These are phyloP conservation scores for Malurus leucopterus DNA, from an alignment of 2,797 vertebrate genomes.

Conservation along the genomic window DNA sequence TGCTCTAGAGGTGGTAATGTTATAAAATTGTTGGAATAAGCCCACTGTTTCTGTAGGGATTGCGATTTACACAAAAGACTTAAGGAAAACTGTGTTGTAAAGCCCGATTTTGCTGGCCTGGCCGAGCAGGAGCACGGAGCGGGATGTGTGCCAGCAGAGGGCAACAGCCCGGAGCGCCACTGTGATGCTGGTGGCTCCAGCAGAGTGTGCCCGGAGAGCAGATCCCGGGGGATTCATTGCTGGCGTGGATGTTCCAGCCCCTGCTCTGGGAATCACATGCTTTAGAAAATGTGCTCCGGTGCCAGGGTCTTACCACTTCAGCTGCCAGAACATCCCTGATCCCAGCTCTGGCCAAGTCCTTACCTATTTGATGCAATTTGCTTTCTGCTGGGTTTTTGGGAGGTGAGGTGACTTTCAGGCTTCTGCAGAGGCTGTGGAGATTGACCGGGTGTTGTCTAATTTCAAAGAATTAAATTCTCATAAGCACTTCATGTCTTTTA, in stretches of 20 bases:
- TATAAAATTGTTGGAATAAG: background rate
- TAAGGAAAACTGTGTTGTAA: accelerated
- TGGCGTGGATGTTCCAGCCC: background rate
- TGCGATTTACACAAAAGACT: background rate
- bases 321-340: background rate
- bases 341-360: background rate
- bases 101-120: accelerated
- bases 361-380: background rate
- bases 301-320: background rate
- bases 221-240: background rate
- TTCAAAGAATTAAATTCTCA: background rate
- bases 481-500: background rate
- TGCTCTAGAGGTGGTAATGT: background rate
- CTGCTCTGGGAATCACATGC: accelerated
- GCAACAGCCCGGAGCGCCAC: background rate
- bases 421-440: background rate
- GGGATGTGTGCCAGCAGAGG: conserved; percentile 35
- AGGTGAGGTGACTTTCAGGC: background rate
- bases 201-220: accelerated
- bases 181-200: background rate
- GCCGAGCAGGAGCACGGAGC: background rate
- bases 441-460: background rate
- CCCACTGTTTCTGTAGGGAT: background rate
- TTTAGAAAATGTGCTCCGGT: background rate
- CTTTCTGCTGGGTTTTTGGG: background rate